Conservation (phyloP, 2,888 invertebrate genomes). For the Acanthoscelides obtectus region DNA sequence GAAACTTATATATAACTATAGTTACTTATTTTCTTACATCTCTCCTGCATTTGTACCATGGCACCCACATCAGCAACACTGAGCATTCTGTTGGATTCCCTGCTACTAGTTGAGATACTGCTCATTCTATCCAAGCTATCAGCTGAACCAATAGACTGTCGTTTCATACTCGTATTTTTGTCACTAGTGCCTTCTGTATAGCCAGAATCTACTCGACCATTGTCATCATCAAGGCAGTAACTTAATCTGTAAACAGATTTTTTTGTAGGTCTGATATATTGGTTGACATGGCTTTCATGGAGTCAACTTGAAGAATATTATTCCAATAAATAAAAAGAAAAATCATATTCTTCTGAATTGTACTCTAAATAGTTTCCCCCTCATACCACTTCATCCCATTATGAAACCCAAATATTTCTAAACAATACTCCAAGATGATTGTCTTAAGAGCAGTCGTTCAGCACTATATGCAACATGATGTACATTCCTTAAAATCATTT, state of each 20-base stretch:
- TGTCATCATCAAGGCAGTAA: conserved; percentile 24
- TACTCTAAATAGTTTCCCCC: too few species aligned
- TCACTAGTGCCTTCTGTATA: conserved; percentile 11
- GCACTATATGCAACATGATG: too few species aligned
- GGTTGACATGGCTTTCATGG: background rate
- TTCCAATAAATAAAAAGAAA: too few species aligned
- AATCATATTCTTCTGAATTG: too few species aligned
- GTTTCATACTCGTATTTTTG: conserved; percentile 7
- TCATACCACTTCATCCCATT: too few species aligned
- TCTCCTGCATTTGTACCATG: conserved; percentile 42
- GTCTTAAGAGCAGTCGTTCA: too few species aligned
- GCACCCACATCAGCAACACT: conserved; percentile 44
- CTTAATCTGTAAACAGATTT: conserved; percentile 18
- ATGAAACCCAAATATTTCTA: too few species aligned
- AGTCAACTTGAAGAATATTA: background rate
- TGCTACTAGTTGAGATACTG: conserved; percentile 41
- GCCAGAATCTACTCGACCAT: conserved; percentile 16
- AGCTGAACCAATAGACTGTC: conserved; percentile 35
- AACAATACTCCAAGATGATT: too few species aligned
- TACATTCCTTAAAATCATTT: too few species aligned
- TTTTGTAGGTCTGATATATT: background rate
- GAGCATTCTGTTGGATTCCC: conserved; percentile 40
- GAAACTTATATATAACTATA: background rate
- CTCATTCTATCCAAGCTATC: conserved; percentile 46
- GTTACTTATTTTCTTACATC: conserved; percentile 31